A percentile compares a stretch with the other conserved stretches of the same genome.
These are phyloP conservation scores for Gobio gobio DNA, from an alignment of 2,113 vertebrate genomes.

Conservation along the genomic window DNA sequence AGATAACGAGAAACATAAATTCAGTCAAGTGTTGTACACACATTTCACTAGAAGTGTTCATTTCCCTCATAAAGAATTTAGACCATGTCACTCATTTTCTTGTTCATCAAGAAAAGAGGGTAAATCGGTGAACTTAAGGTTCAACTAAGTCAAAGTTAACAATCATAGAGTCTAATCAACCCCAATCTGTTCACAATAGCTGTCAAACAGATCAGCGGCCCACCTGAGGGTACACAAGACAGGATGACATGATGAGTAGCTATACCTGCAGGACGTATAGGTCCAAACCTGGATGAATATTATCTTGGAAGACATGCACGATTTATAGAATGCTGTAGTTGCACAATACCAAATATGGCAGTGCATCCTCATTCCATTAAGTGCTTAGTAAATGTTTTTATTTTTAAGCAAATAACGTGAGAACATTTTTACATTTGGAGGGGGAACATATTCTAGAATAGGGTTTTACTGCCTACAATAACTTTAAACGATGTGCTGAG, in stretches of 20 bases:
- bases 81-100: not conserved
- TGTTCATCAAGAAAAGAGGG: not conserved
- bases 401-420: not conserved
- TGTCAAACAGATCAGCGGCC: no score
- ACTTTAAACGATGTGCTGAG: constrained; percentile 44
- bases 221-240: no score
- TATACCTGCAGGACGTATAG: no score
- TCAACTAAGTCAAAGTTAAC: no score
- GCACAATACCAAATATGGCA: not conserved
- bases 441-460: not conserved
- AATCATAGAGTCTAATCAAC: no score
- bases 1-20: not conserved
- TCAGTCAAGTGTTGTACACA: not conserved
- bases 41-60: not conserved
- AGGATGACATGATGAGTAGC: no score
- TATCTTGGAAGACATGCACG: not conserved
- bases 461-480: not conserved
- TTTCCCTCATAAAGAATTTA: not conserved
- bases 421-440: not conserved
- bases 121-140: not conserved
- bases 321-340: not conserved
- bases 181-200: no score
- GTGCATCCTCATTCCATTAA: not conserved
- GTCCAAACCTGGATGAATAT: no score
- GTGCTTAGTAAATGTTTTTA: not conserved